Base-by-base conservation (phyloP, 2,113 vertebrate genomes). In the Euleptes europaea region DNA sequence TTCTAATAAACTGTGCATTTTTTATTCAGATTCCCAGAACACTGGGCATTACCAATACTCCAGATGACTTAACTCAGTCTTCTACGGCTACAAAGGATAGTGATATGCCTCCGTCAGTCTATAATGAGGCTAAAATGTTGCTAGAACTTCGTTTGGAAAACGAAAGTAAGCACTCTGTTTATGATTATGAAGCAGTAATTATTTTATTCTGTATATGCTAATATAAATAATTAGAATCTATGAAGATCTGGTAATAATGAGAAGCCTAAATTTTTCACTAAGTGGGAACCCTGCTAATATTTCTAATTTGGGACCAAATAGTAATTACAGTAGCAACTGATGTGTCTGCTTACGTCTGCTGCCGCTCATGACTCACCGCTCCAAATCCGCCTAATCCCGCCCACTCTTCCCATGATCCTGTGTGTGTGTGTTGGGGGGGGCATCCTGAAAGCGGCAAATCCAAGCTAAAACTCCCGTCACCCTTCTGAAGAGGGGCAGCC, bases 11-110 rank as follows among this genome's bases (percentile, higher is more conserved):
- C 67, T 79, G 54, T 51, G 76, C 5, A 0, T 82, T 83, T 5
- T 0, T 80, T 80, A 3, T 86, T 89, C 86, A 94, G 94, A 87
- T 83, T 12, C 26, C 35, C 42, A 47, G 72, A 1, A 78, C 92
- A 4, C 77, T 92, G 75, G 93, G 92, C 88, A 86, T 96, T 91
- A 72, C 92, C 19, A 96, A 97, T 91, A 96, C 98, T 88, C 93
- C 97, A 70, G 97, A 97, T 90, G 97, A 98, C 82, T 96, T 97
- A 82, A 97, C 95, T 75, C 97, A 96, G 83, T 98, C 97, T 0
- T 98, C 98, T 28, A 96, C 97, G 54, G 92, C 94, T 85, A 97
- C 97, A 51, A 97, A 98, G 33, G 97, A 97, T 51, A 88, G 84
- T 0, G 95, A 97, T 40, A 95, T 95, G 14, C 95, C 95, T 49